Base-by-base conservation (phyloP, 2,797 vertebrate species). In the Rhadinocentrus ornatus region DNA sequence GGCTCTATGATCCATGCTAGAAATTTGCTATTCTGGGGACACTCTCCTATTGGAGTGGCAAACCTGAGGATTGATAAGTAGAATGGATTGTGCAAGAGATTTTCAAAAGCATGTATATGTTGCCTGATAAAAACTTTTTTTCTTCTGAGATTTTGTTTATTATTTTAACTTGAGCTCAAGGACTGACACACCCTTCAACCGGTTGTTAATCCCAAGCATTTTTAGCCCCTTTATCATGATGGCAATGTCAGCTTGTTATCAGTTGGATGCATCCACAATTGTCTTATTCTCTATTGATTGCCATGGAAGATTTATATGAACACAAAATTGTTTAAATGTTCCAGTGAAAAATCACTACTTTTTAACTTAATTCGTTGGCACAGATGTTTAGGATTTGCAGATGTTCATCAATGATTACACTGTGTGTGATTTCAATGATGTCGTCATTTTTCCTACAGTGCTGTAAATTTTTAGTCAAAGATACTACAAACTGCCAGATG, bases 1-100 rank as follows among this genome's bases (percentile, higher is more conserved):
- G 75, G 78, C 75, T 78, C 82, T 66, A 70, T 78, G 75, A 88
- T 78, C 89, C 71, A 72, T 83, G 86, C 87, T 85, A 83, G 75
- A 85, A 89, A 86, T 72, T 8, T 81, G 66, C 76, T 48, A 54
- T 71, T 82, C 81, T 83, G 76, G 81, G 73, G 66, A 55, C 72
- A 66, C 58, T 72, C 59, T 58, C 1, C 68, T 44, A 50, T 60
- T 70, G 68, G 50, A 81, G 58, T 5, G 65, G 66, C 75, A 77
- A 2, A 74, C 58, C 75, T 37, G 37, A 66, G 54, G 53, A 48
- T 62, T 71, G 53, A 26, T 77, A 61, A 81, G 59, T 34, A 41
- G 68, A 74, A 61, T 18, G 54, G 22, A 54, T 46, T 76, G 69
- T 57, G 26, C 50, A 62, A 37, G 57, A 56, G 70, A 75, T 48